A percentile compares a stretch with the other conserved stretches of the same genome.
Conservation (phyloP, 2,797 vertebrate species). For the Mallotus villosus region DNA sequence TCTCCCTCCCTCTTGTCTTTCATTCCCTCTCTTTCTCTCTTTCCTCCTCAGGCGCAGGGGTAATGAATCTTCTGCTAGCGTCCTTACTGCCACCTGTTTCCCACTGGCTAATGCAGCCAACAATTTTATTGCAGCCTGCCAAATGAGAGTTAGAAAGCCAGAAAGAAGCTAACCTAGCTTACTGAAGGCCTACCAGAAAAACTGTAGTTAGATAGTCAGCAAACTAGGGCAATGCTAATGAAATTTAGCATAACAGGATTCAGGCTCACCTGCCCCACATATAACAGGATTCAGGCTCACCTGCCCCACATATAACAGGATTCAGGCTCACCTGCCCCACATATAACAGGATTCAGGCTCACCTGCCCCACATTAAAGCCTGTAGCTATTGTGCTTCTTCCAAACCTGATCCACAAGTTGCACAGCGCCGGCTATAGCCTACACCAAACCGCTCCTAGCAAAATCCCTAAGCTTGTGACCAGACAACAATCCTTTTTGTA, state of each 20-base stretch:
- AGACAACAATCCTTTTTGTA: not conserved
- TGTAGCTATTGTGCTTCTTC: not conserved
- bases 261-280: not conserved
- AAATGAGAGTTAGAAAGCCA: not conserved
- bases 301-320: not conserved
- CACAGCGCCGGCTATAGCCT: not conserved
- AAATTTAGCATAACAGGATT: not conserved
- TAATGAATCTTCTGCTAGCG: constrained; percentile 26
- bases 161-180: not conserved
- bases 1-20: not conserved
- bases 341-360: not conserved
- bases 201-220: not conserved
- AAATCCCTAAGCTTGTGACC: not conserved
- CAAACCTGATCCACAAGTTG: not conserved
- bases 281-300: not conserved
- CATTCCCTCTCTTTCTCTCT: constrained; percentile 6
- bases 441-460: not conserved
- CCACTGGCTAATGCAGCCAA: constrained; percentile 8
- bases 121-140: not conserved
- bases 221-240: constrained; percentile 5
- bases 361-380: not conserved
- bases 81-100: constrained; percentile 30
- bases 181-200: not conserved
- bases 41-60: constrained; percentile 7
- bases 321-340: not conserved